phyloP scores from a whole-genome alignment of 2,888 invertebrate species.

The Eugnorisma glareosa region DNA sequence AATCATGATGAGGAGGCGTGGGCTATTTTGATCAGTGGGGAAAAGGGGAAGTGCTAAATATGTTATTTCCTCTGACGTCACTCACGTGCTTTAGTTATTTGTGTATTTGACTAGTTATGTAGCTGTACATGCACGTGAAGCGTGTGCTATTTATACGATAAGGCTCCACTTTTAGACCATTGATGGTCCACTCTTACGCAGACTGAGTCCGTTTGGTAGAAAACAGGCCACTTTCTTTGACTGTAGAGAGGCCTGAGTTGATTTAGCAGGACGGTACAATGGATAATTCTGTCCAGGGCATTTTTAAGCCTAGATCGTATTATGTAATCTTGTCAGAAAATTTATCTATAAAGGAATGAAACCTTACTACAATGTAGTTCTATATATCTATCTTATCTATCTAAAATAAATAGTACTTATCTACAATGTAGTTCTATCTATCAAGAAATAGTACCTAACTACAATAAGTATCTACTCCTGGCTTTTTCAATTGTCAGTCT shows the following conservation, averaged over 20 bases:
- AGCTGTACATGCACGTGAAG: slow-evolving; percentile 19
- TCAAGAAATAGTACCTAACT: no score
- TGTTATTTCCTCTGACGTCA: slow-evolving; percentile 36
- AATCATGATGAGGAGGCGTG: slow-evolving; percentile 19
- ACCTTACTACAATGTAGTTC: no score
- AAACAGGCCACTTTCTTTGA: neutral
- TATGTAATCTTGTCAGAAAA: neutral
- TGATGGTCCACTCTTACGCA: neutral
- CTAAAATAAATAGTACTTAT: no score
- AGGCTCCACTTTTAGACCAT: neutral
- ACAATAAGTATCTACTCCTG: no score
- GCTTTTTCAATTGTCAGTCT: no score
- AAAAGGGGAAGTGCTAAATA: slow-evolving; percentile 37
- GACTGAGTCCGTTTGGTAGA: neutral
- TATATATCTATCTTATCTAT: no score
- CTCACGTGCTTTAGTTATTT: slow-evolving; percentile 24
- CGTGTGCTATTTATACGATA: slow-evolving; percentile 12
- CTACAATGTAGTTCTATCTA: no score
- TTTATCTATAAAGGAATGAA: no score
- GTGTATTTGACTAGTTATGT: neutral
- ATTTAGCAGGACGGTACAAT: no score
- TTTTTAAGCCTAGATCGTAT: neutral
- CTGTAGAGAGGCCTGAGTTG: neutral
- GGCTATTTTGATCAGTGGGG: slow-evolving; percentile 3
- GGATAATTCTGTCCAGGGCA: neutral